Evolutionary conservation across 1,140 invertebrate genomes (phyloP).

Genomic region (Lanistes nyassanus): DNA sequence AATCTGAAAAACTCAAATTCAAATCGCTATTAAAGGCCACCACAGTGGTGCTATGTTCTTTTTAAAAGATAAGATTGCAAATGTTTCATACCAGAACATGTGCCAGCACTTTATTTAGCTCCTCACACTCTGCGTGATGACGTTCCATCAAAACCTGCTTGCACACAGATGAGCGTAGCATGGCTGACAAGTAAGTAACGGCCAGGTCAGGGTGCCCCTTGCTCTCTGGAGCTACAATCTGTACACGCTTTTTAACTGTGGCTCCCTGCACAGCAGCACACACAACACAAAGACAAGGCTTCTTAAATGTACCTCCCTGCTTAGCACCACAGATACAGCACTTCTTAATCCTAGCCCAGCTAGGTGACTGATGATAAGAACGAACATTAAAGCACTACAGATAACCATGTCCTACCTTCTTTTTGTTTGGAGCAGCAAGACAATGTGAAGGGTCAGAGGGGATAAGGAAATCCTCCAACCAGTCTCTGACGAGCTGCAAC

Average conservation of each 20-base stretch:
- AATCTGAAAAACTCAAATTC: neutral
- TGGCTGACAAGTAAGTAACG: constrained; percentile 32
- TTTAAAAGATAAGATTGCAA: neutral
- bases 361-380: neutral
- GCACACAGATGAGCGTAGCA: constrained; percentile 36
- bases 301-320: neutral
- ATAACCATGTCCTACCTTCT: neutral
- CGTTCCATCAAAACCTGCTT: constrained; percentile 28
- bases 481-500: constrained; percentile 47
- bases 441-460: neutral
- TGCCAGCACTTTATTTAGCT: constrained; percentile 6
- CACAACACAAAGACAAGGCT: neutral
- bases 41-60: neutral
- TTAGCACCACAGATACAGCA: neutral
- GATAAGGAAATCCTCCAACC: constrained; percentile 35
- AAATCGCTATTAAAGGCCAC: neutral
- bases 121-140: constrained; percentile 16
- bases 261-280: constrained; percentile 14
- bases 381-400: neutral
- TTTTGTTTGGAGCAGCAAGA: neutral
- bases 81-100: constrained; percentile 2
- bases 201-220: constrained; percentile 34
- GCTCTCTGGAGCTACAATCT: constrained; percentile 32
- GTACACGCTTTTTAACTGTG: constrained; percentile 36
- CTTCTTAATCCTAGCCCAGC: neutral